phyloP scores from a whole-genome alignment of 2,888 invertebrate species.

The Chirona hameri region DNA sequence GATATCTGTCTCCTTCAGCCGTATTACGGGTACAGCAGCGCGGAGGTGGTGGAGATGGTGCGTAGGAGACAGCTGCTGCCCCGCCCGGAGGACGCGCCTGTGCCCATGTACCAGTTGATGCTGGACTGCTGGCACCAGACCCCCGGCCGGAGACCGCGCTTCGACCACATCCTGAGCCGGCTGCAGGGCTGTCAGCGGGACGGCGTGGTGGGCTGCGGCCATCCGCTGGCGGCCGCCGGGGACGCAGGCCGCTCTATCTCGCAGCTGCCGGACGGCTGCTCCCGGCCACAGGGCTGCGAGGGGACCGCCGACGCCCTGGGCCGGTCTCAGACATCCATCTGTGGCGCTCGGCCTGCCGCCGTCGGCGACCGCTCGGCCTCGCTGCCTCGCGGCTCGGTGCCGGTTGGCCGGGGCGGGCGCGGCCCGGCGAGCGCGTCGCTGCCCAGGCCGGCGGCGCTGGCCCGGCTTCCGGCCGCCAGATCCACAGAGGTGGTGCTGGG shows the following conservation, averaged over 20 bases:
- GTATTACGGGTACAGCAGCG: constrained; percentile 89
- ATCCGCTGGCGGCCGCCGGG: not conserved
- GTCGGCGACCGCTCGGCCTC: not conserved
- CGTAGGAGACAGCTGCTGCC: constrained; percentile 89
- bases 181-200: constrained; percentile 61
- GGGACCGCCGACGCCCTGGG: no score
- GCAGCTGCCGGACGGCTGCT: no score
- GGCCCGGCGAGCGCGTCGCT: not conserved
- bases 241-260: not conserved
- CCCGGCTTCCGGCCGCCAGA: not conserved
- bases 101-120: constrained; percentile 90
- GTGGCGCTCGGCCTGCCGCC: no score
- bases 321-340: no score
- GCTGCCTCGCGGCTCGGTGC: not conserved
- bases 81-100: constrained; percentile 88
- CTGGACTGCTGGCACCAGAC: constrained; percentile 98
- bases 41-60: constrained; percentile 96
- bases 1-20: constrained; percentile 58
- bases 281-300: not conserved
- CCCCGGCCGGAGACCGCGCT: constrained; percentile 84
- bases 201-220: not conserved
- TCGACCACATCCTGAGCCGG: constrained; percentile 85
- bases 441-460: not conserved
- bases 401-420: not conserved
- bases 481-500: not conserved